Evolutionary conservation across 1,140 invertebrate genomes (phyloP).

Genomic region (Drosophila subobscura): DNA sequence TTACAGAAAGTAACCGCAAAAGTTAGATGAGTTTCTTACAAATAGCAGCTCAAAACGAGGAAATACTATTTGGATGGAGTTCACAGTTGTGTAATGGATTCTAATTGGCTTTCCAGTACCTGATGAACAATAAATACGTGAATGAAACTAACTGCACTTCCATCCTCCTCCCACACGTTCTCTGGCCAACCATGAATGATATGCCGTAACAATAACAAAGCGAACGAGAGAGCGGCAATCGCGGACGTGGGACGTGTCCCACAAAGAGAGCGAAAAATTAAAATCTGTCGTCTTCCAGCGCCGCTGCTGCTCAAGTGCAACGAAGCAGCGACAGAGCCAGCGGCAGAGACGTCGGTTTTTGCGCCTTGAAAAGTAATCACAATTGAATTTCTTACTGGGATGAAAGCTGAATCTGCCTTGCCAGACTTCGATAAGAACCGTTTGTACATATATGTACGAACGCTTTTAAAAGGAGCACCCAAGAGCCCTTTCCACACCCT

Average conservation of each 20-base stretch:
- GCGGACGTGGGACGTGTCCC: too few species aligned
- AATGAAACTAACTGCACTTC: slow-evolving; percentile 28
- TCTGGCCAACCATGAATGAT: slow-evolving; percentile 13
- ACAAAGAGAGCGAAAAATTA: slow-evolving; percentile 27
- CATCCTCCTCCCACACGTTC: neutral
- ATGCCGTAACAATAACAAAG: slow-evolving; percentile 14
- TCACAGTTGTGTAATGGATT: too few species aligned
- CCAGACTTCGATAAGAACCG: slow-evolving; percentile 40
- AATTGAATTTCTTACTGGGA: slow-evolving; percentile 58
- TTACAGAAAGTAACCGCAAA: too few species aligned
- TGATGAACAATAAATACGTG: slow-evolving; percentile 13
- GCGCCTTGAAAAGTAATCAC: slow-evolving; percentile 67
- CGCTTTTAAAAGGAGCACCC: slow-evolving; percentile 1
- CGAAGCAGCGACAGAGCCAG: slow-evolving; percentile 42
- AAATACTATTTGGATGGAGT: too few species aligned
- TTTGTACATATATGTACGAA: neutral
- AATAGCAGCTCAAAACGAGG: too few species aligned
- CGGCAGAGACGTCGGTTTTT: slow-evolving; percentile 12
- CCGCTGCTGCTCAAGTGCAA: slow-evolving; percentile 61
- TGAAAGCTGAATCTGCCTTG: slow-evolving; percentile 33
- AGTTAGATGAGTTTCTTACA: too few species aligned
- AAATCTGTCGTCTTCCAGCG: slow-evolving; percentile 41
- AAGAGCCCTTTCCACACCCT: neutral
- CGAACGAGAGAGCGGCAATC: neutral
- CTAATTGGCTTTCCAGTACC: too few species aligned